These are phyloP conservation scores for Blastobasis adustella DNA, from an alignment of 2,888 invertebrate species.

Conservation along the genomic window DNA sequence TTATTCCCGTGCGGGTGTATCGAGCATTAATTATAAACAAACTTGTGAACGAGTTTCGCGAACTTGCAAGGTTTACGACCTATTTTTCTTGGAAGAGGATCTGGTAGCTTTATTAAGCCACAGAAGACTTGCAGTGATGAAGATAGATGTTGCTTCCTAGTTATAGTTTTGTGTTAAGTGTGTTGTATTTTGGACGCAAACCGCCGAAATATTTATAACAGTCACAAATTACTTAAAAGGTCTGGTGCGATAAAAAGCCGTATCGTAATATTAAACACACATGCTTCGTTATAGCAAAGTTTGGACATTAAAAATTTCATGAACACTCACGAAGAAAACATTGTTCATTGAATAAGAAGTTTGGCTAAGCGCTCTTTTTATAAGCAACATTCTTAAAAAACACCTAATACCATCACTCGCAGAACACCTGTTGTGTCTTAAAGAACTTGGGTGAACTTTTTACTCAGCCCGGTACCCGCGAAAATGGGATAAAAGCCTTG, in stretches of 20 bases:
- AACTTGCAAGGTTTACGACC: constrained; percentile 22
- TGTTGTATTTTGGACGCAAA: no score
- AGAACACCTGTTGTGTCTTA: constrained; percentile 66
- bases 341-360: constrained; percentile 30
- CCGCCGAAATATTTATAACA: no score
- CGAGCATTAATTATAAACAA: constrained; percentile 61
- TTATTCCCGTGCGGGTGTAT: constrained; percentile 61
- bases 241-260: no score
- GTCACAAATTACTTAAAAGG: no score
- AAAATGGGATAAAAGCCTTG: constrained; percentile 70
- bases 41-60: constrained; percentile 41
- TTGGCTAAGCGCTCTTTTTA: constrained; percentile 20
- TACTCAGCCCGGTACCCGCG: constrained; percentile 48
- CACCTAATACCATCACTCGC: constrained; percentile 49
- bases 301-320: constrained; percentile 15
- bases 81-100: background rate
- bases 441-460: constrained; percentile 60
- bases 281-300: constrained; percentile 2
- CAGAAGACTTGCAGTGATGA: no score
- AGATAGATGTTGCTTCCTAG: no score
- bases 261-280: no score
- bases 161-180: no score
- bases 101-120: no score
- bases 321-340: constrained; percentile 21
- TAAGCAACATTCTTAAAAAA: constrained; percentile 30